These are phyloP conservation scores for Noctilio leporinus DNA, from an alignment of 2,113 vertebrate genomes.

Conservation along the genomic window DNA sequence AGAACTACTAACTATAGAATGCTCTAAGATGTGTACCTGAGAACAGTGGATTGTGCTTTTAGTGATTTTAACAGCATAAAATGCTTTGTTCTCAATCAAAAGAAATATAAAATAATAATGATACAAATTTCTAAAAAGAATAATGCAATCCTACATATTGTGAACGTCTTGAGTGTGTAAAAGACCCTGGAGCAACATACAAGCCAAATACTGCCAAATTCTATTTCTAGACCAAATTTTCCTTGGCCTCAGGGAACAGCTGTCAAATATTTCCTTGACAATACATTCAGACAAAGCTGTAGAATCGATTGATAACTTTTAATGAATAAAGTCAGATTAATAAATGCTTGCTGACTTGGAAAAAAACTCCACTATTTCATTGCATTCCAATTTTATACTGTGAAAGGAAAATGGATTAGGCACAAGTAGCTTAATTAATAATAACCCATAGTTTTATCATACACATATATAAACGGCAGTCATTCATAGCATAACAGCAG, in stretches of 20 bases:
- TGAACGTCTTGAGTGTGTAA: constrained; percentile 1
- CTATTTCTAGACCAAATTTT: constrained; percentile 44
- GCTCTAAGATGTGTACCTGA: neutral
- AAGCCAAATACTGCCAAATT: constrained; percentile 14
- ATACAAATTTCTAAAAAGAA: constrained; percentile 44
- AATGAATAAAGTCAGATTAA: constrained; percentile 45
- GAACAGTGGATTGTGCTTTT: neutral
- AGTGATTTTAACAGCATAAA: constrained; percentile 28
- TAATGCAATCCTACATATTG: neutral
- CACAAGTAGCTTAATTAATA: neutral
- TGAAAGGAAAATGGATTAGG: neutral
- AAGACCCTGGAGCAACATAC: neutral
- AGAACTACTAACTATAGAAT: neutral
- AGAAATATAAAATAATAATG: constrained; percentile 62
- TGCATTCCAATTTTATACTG: neutral
- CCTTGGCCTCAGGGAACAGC: constrained; percentile 16
- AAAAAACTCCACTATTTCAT: neutral
- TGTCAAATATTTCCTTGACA: constrained; percentile 40
- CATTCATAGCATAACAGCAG: neutral
- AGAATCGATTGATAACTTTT: constrained; percentile 26
- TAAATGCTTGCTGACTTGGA: constrained; percentile 29
- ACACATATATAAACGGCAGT: neutral
- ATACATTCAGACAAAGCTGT: constrained; percentile 10
- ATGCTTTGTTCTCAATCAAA: constrained; percentile 49
- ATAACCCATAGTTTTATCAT: neutral